phyloP scores from a whole-genome alignment of 2,888 invertebrate species.

The Limnephilus rhombicus region DNA sequence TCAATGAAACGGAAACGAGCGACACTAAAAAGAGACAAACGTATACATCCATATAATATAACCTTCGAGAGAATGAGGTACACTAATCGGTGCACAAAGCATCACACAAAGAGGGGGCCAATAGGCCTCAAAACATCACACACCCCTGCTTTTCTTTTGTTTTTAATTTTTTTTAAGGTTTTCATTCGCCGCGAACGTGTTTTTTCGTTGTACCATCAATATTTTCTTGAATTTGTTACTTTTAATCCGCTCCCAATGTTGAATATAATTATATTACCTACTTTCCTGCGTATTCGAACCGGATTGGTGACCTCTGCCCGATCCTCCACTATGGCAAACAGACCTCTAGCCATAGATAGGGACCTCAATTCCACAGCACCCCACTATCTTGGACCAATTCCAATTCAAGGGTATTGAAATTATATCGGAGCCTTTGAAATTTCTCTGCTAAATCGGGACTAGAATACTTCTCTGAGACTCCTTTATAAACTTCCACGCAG shows the following conservation, averaged over 20 bases:
- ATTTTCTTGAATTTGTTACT: neutral
- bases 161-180: neutral
- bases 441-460: neutral
- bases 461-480: neutral
- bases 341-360: neutral
- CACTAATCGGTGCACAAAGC: too few relatives aligned
- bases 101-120: too few relatives aligned
- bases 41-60: too few relatives aligned
- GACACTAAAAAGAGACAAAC: too few relatives aligned
- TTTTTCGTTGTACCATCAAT: neutral
- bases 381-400: neutral
- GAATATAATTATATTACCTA: neutral
- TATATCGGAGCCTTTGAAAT: neutral
- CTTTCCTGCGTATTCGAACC: neutral
- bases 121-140: too few relatives aligned
- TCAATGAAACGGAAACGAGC: too few relatives aligned
- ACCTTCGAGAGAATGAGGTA: too few relatives aligned
- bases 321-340: neutral
- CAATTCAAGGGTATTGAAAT: constrained; percentile 1
- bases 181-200: neutral
- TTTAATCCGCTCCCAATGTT: neutral
- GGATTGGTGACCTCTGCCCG: neutral
- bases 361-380: neutral
- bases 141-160: too few relatives aligned
- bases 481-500: neutral